These are phyloP conservation scores for Apamea sordens DNA, from an alignment of 2,888 invertebrate genomes.

Conservation along the genomic window DNA sequence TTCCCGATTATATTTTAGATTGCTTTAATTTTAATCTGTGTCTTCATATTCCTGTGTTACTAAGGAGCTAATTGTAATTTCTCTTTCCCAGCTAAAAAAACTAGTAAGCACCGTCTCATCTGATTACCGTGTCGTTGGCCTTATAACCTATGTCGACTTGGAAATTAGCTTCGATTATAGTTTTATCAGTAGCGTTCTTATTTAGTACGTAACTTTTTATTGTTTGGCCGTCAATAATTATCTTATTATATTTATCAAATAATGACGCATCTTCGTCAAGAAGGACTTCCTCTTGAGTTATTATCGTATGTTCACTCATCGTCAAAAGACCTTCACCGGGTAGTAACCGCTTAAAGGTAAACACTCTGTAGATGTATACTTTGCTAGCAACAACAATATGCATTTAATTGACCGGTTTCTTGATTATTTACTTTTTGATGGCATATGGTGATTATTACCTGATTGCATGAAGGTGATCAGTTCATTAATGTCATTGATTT, in stretches of 20 bases:
- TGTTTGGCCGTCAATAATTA: neutral
- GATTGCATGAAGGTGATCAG: neutral
- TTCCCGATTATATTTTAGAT: neutral
- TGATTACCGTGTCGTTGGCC: neutral
- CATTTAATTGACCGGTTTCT: slow-evolving; percentile 7
- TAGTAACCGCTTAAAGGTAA: slow-evolving; percentile 5
- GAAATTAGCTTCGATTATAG: neutral
- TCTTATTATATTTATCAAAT: neutral
- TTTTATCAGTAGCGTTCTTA: neutral
- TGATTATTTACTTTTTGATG: neutral
- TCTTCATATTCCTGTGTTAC: neutral
- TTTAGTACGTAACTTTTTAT: neutral
- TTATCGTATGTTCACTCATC: slow-evolving; percentile 11
- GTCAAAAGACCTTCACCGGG: slow-evolving; percentile 17
- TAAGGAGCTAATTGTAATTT: neutral
- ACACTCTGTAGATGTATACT: neutral
- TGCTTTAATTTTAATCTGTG: neutral
- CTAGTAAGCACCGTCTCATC: neutral
- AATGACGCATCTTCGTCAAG: slow-evolving; percentile 9
- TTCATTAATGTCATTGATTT: neutral
- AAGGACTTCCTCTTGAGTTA: slow-evolving; percentile 28
- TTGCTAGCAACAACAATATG: neutral
- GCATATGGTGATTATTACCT: neutral
- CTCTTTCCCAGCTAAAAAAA: neutral
- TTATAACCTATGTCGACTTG: neutral